A percentile compares a stretch with the other conserved stretches of the same genome.
Evolutionary conservation across 2,113 vertebrate genomes (phyloP).

Genomic region (Thermophis baileyi): DNA sequence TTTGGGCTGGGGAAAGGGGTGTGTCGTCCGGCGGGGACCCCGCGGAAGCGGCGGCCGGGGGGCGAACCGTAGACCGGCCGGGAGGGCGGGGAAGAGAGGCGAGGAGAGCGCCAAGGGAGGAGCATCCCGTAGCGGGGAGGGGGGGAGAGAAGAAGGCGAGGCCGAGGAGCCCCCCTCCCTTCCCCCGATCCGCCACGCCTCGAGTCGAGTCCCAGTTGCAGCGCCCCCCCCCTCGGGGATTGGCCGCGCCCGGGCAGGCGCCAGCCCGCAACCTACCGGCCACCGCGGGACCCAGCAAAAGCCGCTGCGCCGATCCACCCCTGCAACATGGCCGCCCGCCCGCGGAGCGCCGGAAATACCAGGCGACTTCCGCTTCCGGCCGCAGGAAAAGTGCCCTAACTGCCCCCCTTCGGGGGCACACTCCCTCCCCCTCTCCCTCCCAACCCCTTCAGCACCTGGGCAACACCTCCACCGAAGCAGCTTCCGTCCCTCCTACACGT

Average conservation of each 20-base stretch:
- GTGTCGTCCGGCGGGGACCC: background rate
- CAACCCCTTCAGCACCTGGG: background rate
- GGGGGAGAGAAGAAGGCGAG: background rate
- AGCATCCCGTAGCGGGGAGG: fast-evolving
- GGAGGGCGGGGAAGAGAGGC: background rate
- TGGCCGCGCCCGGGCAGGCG: slow-evolving; percentile 19
- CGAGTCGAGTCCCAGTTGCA: slow-evolving; percentile 9
- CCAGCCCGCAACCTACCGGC: slow-evolving; percentile 65
- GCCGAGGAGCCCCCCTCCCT: background rate
- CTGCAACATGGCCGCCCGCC: slow-evolving; percentile 74
- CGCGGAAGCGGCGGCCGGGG: background rate
- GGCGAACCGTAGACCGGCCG: background rate
- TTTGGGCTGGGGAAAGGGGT: background rate
- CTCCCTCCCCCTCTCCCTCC: fast-evolving
- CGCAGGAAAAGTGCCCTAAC: background rate
- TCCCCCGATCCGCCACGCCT: slow-evolving; percentile 3
- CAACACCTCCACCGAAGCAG: background rate
- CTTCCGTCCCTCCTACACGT: background rate
- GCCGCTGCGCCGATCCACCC: slow-evolving; percentile 62
- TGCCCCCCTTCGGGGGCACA: background rate
- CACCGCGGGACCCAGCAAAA: slow-evolving; percentile 63
- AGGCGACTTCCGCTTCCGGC: slow-evolving; percentile 61
- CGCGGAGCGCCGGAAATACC: slow-evolving; percentile 63
- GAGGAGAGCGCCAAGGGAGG: background rate
- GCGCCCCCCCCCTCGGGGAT: slow-evolving; percentile 21